These are phyloP conservation scores for Poecile montanus DNA, from an alignment of 2,797 vertebrate genomes.

Conservation along the genomic window DNA sequence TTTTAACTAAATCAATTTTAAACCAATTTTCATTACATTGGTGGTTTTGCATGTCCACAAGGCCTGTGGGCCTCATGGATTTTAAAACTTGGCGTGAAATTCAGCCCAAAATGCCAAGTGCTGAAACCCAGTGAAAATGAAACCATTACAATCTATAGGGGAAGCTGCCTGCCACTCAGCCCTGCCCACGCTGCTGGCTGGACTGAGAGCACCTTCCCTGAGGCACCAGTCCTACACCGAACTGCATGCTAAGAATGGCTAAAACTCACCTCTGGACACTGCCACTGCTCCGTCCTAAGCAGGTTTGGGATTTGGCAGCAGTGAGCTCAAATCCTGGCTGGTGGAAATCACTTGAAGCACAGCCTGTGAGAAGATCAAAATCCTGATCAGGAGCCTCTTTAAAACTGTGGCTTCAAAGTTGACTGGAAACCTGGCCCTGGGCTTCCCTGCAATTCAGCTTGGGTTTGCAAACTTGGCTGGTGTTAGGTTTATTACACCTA, in stretches of 20 bases:
- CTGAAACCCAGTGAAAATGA: conserved; percentile 25
- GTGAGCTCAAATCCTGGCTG: background rate
- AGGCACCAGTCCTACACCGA: background rate
- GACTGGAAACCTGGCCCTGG: conserved; percentile 64
- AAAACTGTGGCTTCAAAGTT: conserved; percentile 42
- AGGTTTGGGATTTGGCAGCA: background rate
- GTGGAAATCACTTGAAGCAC: background rate
- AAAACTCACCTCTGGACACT: background rate
- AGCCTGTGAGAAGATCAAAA: conserved; percentile 35
- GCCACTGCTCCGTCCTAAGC: background rate
- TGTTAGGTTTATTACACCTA: conserved; percentile 57
- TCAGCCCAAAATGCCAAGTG: conserved; percentile 37
- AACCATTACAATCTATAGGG: background rate
- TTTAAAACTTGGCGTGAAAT: conserved; percentile 42
- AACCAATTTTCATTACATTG: conserved; percentile 62
- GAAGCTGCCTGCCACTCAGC: conserved; percentile 8
- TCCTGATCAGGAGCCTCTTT: conserved; percentile 38
- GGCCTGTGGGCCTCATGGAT: conserved; percentile 46
- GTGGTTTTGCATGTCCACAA: conserved; percentile 65
- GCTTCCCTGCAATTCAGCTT: conserved; percentile 43
- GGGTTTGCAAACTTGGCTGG: conserved; percentile 49
- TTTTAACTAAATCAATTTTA: conserved; percentile 59
- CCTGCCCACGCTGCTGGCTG: background rate
- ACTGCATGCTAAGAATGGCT: fast-evolving
- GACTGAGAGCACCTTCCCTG: background rate